Conservation (phyloP, 2,113 vertebrate species). For the Mola mola region DNA sequence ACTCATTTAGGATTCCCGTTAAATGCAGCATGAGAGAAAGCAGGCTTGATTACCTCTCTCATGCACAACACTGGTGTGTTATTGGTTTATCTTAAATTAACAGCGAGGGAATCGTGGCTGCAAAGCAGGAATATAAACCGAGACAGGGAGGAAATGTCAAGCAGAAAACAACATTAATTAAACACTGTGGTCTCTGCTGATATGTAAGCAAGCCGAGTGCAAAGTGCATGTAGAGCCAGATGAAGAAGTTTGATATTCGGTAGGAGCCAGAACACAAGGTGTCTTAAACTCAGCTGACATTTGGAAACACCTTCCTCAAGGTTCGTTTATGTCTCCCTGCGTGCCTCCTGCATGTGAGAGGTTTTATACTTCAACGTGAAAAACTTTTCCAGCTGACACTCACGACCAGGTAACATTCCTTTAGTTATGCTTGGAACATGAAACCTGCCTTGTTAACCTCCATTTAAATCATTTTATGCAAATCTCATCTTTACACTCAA, state of each 20-base stretch:
- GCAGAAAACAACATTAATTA: slow-evolving; percentile 52
- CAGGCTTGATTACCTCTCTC: slow-evolving; percentile 47
- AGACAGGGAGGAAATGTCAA: slow-evolving; percentile 20
- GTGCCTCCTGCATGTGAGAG: neutral
- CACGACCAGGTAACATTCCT: too few relatives aligned
- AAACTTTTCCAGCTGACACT: too few relatives aligned
- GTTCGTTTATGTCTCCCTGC: slow-evolving; percentile 18
- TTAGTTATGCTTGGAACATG: too few relatives aligned
- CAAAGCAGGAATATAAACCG: slow-evolving; percentile 4
- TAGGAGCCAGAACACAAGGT: slow-evolving; percentile 38
- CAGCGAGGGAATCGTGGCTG: slow-evolving; percentile 7
- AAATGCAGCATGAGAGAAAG: slow-evolving; percentile 41
- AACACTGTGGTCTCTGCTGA: slow-evolving; percentile 35
- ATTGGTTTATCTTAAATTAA: slow-evolving; percentile 62
- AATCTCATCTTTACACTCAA: too few relatives aligned
- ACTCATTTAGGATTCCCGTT: slow-evolving; percentile 60
- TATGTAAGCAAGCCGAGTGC: slow-evolving; percentile 8
- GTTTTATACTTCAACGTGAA: too few relatives aligned
- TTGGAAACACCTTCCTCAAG: too few relatives aligned
- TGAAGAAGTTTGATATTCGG: slow-evolving; percentile 22
- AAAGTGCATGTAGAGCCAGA: slow-evolving; percentile 1
- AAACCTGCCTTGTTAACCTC: too few relatives aligned
- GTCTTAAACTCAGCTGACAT: slow-evolving; percentile 44
- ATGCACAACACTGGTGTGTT: slow-evolving; percentile 22
- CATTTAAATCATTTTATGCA: too few relatives aligned